Percentiles rank a stretch among this genome's conserved stretches.
phyloP scores from a whole-genome alignment of 2,113 vertebrate genomes.

The Procavia capensis region DNA sequence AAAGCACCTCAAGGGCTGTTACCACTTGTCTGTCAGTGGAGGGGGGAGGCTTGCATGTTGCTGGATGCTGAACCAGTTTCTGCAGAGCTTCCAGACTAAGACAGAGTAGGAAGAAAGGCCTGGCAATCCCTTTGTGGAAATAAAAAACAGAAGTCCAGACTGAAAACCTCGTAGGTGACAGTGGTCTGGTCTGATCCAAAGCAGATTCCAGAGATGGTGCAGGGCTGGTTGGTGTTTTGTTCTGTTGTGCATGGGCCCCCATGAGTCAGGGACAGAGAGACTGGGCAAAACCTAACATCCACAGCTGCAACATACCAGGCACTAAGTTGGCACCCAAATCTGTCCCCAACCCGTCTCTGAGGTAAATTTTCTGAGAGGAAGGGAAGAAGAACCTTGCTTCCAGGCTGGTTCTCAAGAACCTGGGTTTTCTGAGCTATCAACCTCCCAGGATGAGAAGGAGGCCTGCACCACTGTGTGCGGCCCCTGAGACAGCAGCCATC shows the following conservation, averaged over 20 bases:
- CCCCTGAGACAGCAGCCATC: no score
- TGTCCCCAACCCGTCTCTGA: background rate
- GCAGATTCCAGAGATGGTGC: background rate
- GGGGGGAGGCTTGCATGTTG: background rate
- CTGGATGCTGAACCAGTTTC: background rate
- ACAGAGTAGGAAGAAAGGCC: background rate
- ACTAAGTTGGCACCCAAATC: background rate
- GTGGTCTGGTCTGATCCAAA: background rate
- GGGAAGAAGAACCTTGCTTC: background rate
- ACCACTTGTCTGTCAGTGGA: background rate
- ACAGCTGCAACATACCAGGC: background rate
- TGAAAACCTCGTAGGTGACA: background rate
- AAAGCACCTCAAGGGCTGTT: background rate
- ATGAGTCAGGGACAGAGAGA: background rate
- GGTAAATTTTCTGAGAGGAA: background rate
- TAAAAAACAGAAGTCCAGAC: background rate
- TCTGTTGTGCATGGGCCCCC: background rate
- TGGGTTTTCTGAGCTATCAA: background rate
- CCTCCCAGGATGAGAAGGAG: background rate
- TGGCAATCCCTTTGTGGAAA: background rate
- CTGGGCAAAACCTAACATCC: no score
- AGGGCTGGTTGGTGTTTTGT: background rate
- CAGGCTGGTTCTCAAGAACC: background rate
- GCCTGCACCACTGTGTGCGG: fast-evolving
- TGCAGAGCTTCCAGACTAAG: background rate